These are phyloP conservation scores for Sinocyclocheilus maitianheensis DNA, from an alignment of 2,113 vertebrate genomes.

Conservation along the genomic window DNA sequence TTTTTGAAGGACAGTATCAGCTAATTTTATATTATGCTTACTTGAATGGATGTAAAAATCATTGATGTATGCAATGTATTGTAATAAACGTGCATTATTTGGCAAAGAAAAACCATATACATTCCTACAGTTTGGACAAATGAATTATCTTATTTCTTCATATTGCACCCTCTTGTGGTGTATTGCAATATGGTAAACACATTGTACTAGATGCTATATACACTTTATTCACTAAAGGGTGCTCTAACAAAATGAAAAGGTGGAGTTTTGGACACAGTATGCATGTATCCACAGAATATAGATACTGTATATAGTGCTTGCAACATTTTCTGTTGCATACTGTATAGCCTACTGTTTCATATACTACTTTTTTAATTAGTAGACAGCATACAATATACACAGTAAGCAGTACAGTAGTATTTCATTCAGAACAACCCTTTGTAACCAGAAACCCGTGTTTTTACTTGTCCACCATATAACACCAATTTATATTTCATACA, in stretches of 20 bases:
- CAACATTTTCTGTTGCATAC: too few species aligned
- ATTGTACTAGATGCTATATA: background rate
- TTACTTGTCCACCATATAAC: background rate
- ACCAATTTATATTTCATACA: slow-evolving; percentile 63
- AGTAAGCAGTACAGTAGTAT: background rate
- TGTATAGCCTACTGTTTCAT: background rate
- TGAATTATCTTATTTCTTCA: background rate
- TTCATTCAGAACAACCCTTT: background rate
- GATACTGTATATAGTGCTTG: background rate
- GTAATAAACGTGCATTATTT: slow-evolving; percentile 65
- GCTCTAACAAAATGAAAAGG: background rate
- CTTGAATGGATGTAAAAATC: slow-evolving; percentile 74
- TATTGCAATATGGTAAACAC: background rate
- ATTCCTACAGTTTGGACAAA: background rate
- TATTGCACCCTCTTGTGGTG: background rate
- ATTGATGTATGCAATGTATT: slow-evolving; percentile 51
- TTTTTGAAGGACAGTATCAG: slow-evolving; percentile 75
- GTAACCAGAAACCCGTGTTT: background rate
- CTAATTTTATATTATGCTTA: slow-evolving; percentile 71
- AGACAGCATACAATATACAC: background rate
- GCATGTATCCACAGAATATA: too few species aligned
- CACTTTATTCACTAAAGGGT: slow-evolving; percentile 15
- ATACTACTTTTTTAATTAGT: background rate
- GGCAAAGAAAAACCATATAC: slow-evolving; percentile 51
- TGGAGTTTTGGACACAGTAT: background rate